These are phyloP conservation scores for Origma solitaria DNA, from an alignment of 2,113 vertebrate species.

Conservation along the genomic window DNA sequence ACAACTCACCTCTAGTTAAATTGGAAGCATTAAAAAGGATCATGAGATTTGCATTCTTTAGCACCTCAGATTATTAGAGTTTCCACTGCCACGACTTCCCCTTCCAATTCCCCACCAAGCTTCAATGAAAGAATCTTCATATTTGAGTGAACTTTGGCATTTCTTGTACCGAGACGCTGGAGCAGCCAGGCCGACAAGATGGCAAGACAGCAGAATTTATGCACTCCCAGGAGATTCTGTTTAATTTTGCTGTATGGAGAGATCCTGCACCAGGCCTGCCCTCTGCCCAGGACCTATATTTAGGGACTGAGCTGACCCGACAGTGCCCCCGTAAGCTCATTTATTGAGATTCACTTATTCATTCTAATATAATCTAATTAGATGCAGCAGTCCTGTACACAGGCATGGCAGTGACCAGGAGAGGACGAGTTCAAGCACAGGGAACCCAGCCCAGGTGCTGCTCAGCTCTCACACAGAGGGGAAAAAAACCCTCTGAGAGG, in stretches of 20 bases:
- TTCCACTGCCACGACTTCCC: background rate
- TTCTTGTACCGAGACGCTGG: background rate
- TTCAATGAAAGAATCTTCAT: background rate
- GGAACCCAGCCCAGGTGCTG: background rate
- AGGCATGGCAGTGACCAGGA: background rate
- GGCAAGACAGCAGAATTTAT: background rate
- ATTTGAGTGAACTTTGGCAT: background rate
- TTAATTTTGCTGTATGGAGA: background rate
- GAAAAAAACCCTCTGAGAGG: background rate
- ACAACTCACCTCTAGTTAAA: background rate
- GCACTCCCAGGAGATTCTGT: background rate
- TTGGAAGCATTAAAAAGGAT: constrained; percentile 37
- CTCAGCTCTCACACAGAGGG: fast-evolving
- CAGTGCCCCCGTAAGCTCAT: constrained; percentile 44
- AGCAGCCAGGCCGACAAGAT: background rate
- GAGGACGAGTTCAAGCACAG: background rate
- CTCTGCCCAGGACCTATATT: constrained; percentile 14
- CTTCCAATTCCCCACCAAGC: background rate
- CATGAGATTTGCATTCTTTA: constrained; percentile 6
- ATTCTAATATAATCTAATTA: constrained; percentile 52
- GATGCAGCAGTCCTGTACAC: background rate
- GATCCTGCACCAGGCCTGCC: background rate
- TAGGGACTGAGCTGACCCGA: background rate
- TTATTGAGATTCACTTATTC: constrained; percentile 53
- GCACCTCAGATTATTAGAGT: background rate